A percentile compares a stretch with the other conserved stretches of the same genome.
phyloP scores from a whole-genome alignment of 2,888 invertebrate species.

The Biston betularia region DNA sequence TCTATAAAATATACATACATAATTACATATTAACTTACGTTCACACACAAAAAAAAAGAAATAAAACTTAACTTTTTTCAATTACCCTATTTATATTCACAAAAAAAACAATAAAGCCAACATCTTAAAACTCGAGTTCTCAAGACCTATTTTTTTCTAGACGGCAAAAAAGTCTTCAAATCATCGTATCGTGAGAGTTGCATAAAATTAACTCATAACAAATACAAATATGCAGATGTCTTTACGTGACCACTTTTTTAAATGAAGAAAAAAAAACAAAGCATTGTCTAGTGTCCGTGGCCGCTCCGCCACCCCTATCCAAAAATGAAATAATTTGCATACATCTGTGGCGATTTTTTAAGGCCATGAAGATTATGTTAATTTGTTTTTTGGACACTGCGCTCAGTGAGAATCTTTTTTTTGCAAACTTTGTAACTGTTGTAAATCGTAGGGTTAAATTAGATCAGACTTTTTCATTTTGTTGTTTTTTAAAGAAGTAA shows the following conservation, averaged over 20 bases:
- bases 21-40: not conserved
- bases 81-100: slow-evolving; percentile 21
- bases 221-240: slow-evolving; percentile 64
- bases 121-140: slow-evolving; percentile 40
- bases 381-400: slow-evolving; percentile 80
- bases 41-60: not conserved
- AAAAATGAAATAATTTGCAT: slow-evolving; percentile 74
- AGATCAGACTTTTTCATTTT: slow-evolving; percentile 52
- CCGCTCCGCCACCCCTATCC: slow-evolving; percentile 64
- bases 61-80: slow-evolving; percentile 12
- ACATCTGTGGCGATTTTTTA: slow-evolving; percentile 80
- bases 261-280: slow-evolving; percentile 64
- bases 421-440: slow-evolving; percentile 53
- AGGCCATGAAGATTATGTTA: slow-evolving; percentile 75
- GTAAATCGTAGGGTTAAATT: slow-evolving; percentile 47
- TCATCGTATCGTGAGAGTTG: slow-evolving; percentile 74
- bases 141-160: slow-evolving; percentile 51
- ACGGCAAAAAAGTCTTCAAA: slow-evolving; percentile 57
- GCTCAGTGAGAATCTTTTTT: slow-evolving; percentile 62
- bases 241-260: slow-evolving; percentile 79
- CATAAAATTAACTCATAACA: slow-evolving; percentile 72
- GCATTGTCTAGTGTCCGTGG: slow-evolving; percentile 50
- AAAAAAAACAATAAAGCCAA: slow-evolving; percentile 28
- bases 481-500: slow-evolving; percentile 20
- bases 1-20: no score